Percentiles rank a stretch among this genome's conserved stretches.
Evolutionary conservation across 2,888 invertebrate species (phyloP).

Genomic region (Trachelus tabidus): DNA sequence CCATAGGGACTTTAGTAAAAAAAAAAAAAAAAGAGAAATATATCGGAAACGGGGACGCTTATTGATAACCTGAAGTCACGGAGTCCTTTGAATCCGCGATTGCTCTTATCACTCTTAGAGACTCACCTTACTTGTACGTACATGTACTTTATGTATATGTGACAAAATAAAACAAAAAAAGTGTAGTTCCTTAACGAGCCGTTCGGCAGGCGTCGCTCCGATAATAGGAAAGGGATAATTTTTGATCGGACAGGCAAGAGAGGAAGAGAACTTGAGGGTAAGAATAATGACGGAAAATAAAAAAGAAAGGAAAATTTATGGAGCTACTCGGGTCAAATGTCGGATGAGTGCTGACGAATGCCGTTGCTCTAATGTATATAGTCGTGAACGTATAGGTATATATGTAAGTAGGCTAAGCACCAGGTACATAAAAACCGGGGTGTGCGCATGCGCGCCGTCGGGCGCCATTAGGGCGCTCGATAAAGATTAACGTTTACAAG

Average conservation of each 20-base stretch:
- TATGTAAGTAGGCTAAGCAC: background rate
- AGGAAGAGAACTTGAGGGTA: background rate
- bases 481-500: background rate
- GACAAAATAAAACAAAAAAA: slow-evolving; percentile 23
- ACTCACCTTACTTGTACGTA: slow-evolving; percentile 24
- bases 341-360: slow-evolving; percentile 24
- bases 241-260: background rate
- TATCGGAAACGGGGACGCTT: background rate
- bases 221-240: background rate
- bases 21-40: background rate
- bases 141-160: slow-evolving; percentile 24
- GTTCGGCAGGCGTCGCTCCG: slow-evolving; percentile 20
- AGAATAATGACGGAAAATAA: background rate
- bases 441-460: background rate
- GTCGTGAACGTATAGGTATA: slow-evolving; percentile 39
- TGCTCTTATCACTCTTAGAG: background rate
- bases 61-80: background rate
- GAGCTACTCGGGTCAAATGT: background rate
- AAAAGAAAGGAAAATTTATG: background rate
- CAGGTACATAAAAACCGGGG: background rate
- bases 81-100: background rate
- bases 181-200: slow-evolving; percentile 23
- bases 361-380: slow-evolving; percentile 58
- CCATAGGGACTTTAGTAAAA: background rate
- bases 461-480: background rate